Evolutionary conservation across 2,113 vertebrate species (phyloP), one percentile per base, ranked within the genome.

Genomic region (Ginglymostoma cirratum): DNA sequence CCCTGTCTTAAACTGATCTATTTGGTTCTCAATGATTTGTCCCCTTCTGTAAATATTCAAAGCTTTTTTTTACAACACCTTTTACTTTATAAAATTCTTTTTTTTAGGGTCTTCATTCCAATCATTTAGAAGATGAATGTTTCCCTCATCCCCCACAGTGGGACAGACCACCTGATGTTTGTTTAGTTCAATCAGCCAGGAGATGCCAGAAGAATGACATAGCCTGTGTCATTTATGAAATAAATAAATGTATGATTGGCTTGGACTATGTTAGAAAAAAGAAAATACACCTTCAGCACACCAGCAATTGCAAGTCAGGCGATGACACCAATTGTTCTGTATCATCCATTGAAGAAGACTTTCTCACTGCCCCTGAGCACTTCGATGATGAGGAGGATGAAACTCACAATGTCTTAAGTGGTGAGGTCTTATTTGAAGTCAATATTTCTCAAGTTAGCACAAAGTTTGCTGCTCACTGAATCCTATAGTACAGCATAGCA

Each of bases 341-440:
- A 95, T 99, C 99, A 2, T 99, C 99, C 67, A 99, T 99, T 67
- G 99, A 99, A 95, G 99, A 99, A 96, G 99, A 99, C 97, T 99
- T 99, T 96, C 98, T 99, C 86, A 99, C 99, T 0, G 99, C 99
- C 2, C 99, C 99, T 0, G 99, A 99, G 96, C 98, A 99, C 97
- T 97, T 99, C 0, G 99, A 98, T 96, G 99, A 99, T 55, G 99
- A 99, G 96, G 99, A 98, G 0, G 98, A 99, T 94, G 98, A 98
- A 23, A 34, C 19, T 1, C 99, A 99, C 42, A 98, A 98, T 94
- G 97, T 96, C 76, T 98, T 97, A 97, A 97, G 98, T 3, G 99
- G 99, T 99, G 97, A 98, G 94, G 4, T 17, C 1, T 14, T 95
- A 34, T 2, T 95, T 95, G 1, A 65, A 34, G 8, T 70, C 45